Base-by-base conservation (phyloP, 2,113 vertebrate genomes). In the Sebastes fasciatus region DNA sequence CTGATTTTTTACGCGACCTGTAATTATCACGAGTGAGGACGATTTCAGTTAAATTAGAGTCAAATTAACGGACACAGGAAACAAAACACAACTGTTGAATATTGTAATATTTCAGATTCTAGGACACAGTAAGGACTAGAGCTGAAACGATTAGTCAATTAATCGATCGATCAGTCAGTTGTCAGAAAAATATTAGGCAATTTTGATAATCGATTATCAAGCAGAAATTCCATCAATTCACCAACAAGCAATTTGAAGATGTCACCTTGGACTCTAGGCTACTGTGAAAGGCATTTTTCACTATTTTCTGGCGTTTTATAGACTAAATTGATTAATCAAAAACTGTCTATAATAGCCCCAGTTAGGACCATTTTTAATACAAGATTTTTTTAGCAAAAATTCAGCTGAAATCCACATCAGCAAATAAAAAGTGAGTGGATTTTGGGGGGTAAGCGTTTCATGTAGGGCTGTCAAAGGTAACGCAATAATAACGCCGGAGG, bases 1-100 rank as follows among this genome's bases (percentile, higher is more conserved):
- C 10, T 80, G 4, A 62, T 4, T 5, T 57, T 62, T 79, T n/a
- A 13, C n/a, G 46, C 19, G 13, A 85, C 49, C 62, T 67, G 19
- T 72, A 68, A 80, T 67, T 40, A 66, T 65, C 42, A 81, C 13
- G 46, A 71, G 17, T n/a, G 51, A 73, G 52, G 75, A 62, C 16
- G 14, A 58, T 71, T 80, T 73, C 9, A 5, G 43, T 66, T 60
- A 17, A 49, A n/a, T 7, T 34, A 6, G 4, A 21, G 7, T 9
- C 51, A 4, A 66, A 63, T 66, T 64, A 82, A 45, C 62, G 49
- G 46, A 70, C 13, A 46, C 2, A 74, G 23, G 46, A 63, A 73
- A 49, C 11, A 19, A 49, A 67, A 54, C 66, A 5, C 57, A 60
- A 42, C 49, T 73, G 42, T 13, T 45, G 42, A 5, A 46, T 65